Conservation (phyloP, 2,888 invertebrate genomes). For the Archips crataeganus region DNA sequence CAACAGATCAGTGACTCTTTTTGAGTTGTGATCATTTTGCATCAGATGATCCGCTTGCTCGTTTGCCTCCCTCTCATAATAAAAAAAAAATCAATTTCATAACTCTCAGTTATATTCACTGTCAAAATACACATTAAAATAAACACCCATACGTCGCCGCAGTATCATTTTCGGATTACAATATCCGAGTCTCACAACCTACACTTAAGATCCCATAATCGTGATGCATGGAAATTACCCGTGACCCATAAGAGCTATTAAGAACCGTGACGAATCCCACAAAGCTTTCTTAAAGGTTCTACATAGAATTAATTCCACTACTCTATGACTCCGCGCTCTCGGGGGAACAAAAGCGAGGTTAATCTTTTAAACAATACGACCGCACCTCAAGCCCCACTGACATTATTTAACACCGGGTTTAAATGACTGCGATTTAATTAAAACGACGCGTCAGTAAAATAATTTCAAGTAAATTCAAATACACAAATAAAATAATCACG, state of each 20-base stretch:
- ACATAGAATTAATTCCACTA: constrained; percentile 65
- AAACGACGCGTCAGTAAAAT: constrained; percentile 1
- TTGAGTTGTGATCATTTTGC: too few relatives aligned
- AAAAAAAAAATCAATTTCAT: neutral
- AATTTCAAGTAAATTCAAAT: neutral
- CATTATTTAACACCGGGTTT: constrained; percentile 36
- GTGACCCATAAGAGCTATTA: constrained; percentile 42
- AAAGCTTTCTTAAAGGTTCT: constrained; percentile 50
- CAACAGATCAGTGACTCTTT: too few relatives aligned
- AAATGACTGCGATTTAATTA: constrained; percentile 41
- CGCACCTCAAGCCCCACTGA: constrained; percentile 42
- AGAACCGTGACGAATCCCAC: constrained; percentile 43
- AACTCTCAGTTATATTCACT: neutral
- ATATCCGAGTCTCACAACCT: constrained; percentile 31
- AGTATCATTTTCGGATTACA: constrained; percentile 23
- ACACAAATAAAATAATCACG: neutral
- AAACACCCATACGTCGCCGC: neutral
- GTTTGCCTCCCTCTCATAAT: too few relatives aligned
- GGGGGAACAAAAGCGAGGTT: constrained; percentile 60
- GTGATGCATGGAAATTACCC: constrained; percentile 43
- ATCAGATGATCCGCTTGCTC: too few relatives aligned
- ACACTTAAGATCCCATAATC: constrained; percentile 41
- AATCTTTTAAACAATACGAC: constrained; percentile 60
- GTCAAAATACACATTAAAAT: constrained; percentile 14
- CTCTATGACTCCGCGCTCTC: constrained; percentile 50